These are phyloP conservation scores for Chondrosia reniformis DNA, from an alignment of 37 sponge, comb jelly and placozoan species.

Conservation along the genomic window DNA sequence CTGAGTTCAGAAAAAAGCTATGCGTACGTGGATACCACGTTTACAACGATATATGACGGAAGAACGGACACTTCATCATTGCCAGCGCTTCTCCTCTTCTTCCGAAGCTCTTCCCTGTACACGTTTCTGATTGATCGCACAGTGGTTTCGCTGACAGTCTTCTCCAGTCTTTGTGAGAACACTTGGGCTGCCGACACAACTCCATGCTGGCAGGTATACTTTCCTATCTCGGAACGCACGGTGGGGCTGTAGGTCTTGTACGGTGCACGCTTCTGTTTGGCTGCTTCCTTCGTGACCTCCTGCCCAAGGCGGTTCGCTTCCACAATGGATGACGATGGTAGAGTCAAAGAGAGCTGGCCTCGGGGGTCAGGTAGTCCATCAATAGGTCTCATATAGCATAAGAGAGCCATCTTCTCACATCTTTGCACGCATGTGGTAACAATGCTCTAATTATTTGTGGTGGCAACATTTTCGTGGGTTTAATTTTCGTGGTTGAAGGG, in stretches of 20 bases:
- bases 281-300: neutral
- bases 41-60: no score
- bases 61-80: conserved; percentile 16
- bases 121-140: neutral
- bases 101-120: neutral
- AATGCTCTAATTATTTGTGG: no score
- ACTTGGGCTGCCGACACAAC: conserved; percentile 1
- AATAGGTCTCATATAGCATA: neutral
- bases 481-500: no score
- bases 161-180: neutral
- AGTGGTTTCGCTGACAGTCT: neutral
- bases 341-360: neutral
- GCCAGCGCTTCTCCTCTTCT: conserved; percentile 3
- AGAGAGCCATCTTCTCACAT: conserved; percentile 7
- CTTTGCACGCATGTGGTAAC: no score
- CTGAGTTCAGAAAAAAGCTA: no score
- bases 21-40: no score
- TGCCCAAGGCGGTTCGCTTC: no score
- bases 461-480: no score
- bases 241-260: neutral
- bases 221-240: conserved; percentile 1
- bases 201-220: neutral
- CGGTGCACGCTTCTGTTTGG: neutral
- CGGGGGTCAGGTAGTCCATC: neutral
- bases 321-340: neutral